Conservation (phyloP, 2,797 vertebrate genomes). For the Halcyon leucocephala region DNA sequence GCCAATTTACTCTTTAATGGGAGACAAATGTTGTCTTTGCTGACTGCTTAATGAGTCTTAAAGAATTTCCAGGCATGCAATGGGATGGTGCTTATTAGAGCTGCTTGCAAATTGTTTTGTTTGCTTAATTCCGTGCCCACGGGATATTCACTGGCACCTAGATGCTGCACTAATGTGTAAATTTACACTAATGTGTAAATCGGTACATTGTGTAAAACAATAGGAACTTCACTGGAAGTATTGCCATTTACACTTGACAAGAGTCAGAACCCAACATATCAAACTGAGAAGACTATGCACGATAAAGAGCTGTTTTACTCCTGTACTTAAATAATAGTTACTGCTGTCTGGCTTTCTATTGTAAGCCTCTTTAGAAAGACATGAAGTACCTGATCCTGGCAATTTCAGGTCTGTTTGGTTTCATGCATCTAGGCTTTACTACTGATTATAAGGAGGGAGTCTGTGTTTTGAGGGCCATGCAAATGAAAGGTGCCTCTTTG, state of each 20-base stretch:
- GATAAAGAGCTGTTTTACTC: not conserved
- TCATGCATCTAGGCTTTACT: not conserved
- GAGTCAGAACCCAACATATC: not conserved
- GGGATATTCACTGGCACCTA: not conserved
- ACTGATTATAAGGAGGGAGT: not conserved
- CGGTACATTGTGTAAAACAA: not conserved
- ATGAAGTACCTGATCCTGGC: not conserved
- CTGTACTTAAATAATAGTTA: not conserved
- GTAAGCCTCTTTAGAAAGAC: not conserved
- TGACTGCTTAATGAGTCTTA: slow-evolving; percentile 8
- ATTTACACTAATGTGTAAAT: not conserved
- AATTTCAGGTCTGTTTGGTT: not conserved
- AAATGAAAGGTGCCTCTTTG: not conserved
- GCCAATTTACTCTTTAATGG: slow-evolving; percentile 28
- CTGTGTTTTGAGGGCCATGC: not conserved
- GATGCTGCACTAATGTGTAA: not conserved
- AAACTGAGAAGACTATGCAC: not conserved
- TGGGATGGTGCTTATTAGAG: not conserved
- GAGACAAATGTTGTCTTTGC: slow-evolving; percentile 25
- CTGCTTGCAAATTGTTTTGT: not conserved
- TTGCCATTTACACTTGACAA: not conserved
- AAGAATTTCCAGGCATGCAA: not conserved
- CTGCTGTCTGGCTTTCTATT: not conserved
- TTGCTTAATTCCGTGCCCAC: not conserved
- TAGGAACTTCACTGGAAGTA: not conserved